Base-by-base conservation (phyloP, 1,140 invertebrate genomes). In the Piezodorus guildinii region DNA sequence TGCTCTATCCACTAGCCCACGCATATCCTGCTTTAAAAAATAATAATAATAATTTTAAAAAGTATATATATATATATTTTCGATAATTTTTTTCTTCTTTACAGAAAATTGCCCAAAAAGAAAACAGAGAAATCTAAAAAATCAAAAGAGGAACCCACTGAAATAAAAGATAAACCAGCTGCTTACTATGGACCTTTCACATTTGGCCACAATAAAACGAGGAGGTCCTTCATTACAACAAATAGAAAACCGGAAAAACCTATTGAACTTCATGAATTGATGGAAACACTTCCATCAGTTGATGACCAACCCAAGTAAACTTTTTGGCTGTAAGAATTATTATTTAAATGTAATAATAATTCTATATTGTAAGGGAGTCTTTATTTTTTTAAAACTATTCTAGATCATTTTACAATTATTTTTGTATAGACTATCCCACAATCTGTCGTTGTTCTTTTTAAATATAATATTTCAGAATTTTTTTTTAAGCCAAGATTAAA, bases 191-290 rank as follows among this genome's bases (percentile, higher is more conserved):
- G 52, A 25, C 19, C 23, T 16, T 56, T 56, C 23, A 23, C 52
- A 23, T 56, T 56, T 56, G 52, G 52, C 5, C 52, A 56, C 15
- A 25, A 25, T 27, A 56, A 56, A 56, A 10, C 23, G 12, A 10
- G 46, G 14, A 56, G 27, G 23, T 2, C 52, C 12, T 56, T 56
- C 15, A 14, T n/a, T 0, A 39, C 23, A 34, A 56, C 4, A 34
- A 5, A 16, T 17, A 17, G 39, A 30, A 63, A 44, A 44, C 8
- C 15, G 3, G 62, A 63, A 19, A 63, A 51, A 17, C 51, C 25
- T 25, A 63, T 63, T 43, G 62, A 63, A 44, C 58, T 63, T 52
- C 49, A 34, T 10, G 62, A 63, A 58, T 44, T 63, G 12, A 54
- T 63, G 30, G 62, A 63, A 14, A 43, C 16, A 23, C 49, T 63